Evolutionary conservation across 2,797 vertebrate genomes (phyloP).

Genomic region (Eremophila alpestris): DNA sequence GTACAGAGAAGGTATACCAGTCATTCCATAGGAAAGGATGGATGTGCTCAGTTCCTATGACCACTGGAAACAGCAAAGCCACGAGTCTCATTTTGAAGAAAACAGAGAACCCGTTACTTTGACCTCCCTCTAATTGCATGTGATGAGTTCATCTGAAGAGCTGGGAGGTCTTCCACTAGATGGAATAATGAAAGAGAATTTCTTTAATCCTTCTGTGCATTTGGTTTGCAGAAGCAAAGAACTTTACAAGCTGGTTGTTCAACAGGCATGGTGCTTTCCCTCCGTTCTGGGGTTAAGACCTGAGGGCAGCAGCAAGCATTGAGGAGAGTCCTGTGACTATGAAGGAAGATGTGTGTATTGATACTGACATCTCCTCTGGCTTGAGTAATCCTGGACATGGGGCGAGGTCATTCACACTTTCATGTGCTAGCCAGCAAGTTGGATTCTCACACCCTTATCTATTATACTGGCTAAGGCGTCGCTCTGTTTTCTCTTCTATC

Average conservation of each 20-base stretch:
- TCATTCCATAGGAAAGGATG: neutral
- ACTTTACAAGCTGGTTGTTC: neutral
- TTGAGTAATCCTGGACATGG: constrained; percentile 50
- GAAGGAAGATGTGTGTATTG: constrained; percentile 17
- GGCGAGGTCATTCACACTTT: constrained; percentile 57
- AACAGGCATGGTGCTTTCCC: neutral
- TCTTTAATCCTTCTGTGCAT: neutral
- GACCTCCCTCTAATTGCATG: neutral
- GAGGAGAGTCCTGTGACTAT: constrained; percentile 7
- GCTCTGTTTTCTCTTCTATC: constrained; percentile 60
- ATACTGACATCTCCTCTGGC: constrained; percentile 36
- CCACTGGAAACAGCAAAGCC: neutral
- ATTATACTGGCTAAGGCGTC: constrained; percentile 41
- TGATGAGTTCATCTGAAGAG: neutral
- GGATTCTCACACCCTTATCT: constrained; percentile 70
- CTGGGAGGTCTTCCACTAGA: neutral
- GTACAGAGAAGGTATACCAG: neutral
- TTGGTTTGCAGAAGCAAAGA: neutral
- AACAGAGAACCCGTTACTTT: neutral
- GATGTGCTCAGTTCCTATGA: neutral
- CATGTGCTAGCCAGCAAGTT: constrained; percentile 44
- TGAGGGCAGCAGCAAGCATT: neutral
- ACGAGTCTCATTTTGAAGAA: neutral
- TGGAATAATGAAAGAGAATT: neutral
- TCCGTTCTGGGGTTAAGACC: neutral